These are phyloP conservation scores for Pyrocoelia pectoralis DNA, from an alignment of 2,888 invertebrate genomes.

Conservation along the genomic window DNA sequence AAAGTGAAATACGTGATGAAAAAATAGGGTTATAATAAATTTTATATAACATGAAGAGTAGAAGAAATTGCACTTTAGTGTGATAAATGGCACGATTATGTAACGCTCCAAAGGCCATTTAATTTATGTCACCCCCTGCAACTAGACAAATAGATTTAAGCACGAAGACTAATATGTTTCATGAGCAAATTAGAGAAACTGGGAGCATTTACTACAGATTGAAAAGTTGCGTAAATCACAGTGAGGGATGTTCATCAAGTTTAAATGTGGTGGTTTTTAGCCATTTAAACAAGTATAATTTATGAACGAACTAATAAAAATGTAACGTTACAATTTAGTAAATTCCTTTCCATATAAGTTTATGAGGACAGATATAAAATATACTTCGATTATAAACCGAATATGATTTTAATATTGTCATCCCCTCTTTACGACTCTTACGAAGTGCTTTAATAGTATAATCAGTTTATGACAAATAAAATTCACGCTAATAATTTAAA, in stretches of 20 bases:
- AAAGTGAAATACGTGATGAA: background rate
- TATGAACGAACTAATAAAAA: no score
- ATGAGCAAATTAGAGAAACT: background rate
- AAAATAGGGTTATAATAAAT: background rate
- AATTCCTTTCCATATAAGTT: no score
- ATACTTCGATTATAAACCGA: no score
- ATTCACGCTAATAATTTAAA: background rate
- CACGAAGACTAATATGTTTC: background rate
- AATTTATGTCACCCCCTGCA: background rate
- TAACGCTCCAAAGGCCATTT: background rate
- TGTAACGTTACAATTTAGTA: no score
- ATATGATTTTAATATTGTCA: no score
- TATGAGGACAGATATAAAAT: no score
- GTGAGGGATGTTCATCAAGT: background rate
- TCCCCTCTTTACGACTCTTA: no score
- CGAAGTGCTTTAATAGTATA: background rate
- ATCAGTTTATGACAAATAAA: background rate
- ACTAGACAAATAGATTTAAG: constrained; percentile 1
- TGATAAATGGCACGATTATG: background rate
- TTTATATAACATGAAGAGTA: background rate
- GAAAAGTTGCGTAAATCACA: background rate
- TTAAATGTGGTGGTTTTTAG: background rate
- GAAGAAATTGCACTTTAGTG: background rate
- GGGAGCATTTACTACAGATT: background rate
- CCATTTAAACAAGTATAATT: background rate